Evolutionary conservation across 2,888 invertebrate species (phyloP).

Genomic region (Vanessa cardui): DNA sequence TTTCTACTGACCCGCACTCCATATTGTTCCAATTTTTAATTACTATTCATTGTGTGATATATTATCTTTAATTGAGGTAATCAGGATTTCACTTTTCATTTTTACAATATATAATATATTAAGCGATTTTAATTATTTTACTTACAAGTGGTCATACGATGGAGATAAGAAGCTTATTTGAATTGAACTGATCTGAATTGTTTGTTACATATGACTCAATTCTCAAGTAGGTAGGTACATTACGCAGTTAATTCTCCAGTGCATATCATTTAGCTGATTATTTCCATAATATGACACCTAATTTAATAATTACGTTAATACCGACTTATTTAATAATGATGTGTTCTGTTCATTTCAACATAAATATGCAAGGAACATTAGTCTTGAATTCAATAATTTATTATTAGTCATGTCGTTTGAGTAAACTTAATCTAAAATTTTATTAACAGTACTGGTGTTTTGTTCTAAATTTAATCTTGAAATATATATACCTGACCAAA

Average conservation of each 20-base stretch:
- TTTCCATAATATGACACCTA: not conserved
- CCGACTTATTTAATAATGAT: not conserved
- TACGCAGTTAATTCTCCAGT: conserved; percentile 12
- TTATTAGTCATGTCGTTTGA: too few species aligned
- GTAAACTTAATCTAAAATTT: too few species aligned
- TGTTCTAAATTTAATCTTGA: too few species aligned
- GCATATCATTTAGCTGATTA: not conserved
- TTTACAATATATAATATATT: too few species aligned
- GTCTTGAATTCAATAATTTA: too few species aligned
- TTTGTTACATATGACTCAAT: conserved; percentile 20
- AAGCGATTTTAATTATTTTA: not conserved
- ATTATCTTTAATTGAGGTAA: not conserved
- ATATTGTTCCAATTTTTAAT: conserved; percentile 48
- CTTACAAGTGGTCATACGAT: not conserved
- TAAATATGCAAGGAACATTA: too few species aligned
- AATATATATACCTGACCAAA: too few species aligned
- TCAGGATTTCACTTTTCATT: not conserved
- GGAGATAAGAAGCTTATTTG: conserved; percentile 9
- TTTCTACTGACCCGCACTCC: conserved; percentile 48
- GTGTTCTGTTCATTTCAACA: not conserved
- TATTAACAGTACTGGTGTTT: too few species aligned
- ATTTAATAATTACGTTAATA: not conserved
- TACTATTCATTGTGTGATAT: conserved; percentile 46
- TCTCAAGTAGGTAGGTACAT: conserved; percentile 6
- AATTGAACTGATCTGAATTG: conserved; percentile 4